Conservation (phyloP, 2,113 vertebrate species). For the Lepus europaeus region DNA sequence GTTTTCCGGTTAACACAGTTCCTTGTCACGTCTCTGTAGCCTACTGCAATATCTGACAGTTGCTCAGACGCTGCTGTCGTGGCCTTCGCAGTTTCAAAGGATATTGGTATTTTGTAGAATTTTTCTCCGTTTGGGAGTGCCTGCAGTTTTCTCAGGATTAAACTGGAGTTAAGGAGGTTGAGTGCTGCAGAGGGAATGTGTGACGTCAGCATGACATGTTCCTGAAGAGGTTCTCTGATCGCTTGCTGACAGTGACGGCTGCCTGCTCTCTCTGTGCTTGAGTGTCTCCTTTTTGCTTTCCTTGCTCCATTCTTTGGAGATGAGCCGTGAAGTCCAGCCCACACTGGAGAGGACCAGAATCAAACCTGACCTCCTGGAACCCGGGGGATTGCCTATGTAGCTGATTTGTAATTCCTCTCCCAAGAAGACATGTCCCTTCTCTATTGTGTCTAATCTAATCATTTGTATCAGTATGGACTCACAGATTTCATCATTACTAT, state of each 20-base stretch:
- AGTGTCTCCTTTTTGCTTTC: not conserved
- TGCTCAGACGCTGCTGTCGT: not conserved
- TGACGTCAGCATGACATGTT: not conserved
- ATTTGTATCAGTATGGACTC: not conserved
- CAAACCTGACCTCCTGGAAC: not conserved
- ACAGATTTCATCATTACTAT: no score
- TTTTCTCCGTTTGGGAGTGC: not conserved
- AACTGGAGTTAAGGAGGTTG: not conserved
- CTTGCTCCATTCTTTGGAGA: not conserved
- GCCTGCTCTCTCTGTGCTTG: not conserved
- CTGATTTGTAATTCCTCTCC: constrained; percentile 18
- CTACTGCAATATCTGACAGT: not conserved
- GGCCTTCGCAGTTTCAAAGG: not conserved
- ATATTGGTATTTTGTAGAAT: not conserved
- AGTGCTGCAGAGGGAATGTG: not conserved
- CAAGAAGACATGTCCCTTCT: not conserved
- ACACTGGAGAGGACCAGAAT: not conserved
- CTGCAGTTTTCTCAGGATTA: not conserved
- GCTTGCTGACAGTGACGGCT: not conserved
- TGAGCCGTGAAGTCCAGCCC: not conserved
- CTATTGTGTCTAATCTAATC: not conserved
- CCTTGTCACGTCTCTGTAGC: not conserved
- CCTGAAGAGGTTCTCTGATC: not conserved
- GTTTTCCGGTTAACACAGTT: not conserved
- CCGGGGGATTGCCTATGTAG: not conserved